These are phyloP conservation scores for Gymnogyps californianus DNA, from an alignment of 2,113 vertebrate genomes.

Conservation along the genomic window DNA sequence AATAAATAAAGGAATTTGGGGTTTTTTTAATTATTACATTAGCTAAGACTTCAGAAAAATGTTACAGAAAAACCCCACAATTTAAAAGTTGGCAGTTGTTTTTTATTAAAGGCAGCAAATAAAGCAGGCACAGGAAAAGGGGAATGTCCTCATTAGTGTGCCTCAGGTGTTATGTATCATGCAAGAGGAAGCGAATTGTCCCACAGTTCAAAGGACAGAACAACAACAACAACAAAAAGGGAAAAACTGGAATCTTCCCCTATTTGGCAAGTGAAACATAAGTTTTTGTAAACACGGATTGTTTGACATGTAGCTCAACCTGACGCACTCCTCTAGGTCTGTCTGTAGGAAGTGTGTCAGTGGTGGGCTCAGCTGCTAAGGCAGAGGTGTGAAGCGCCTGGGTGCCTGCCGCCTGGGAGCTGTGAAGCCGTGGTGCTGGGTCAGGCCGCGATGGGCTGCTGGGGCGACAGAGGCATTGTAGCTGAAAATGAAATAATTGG, in stretches of 20 bases:
- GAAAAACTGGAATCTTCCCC: neutral
- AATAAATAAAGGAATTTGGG: neutral
- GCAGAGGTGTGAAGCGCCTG: neutral
- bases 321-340: neutral
- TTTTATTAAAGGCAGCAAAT: slow-evolving; percentile 45
- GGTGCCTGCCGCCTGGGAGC: neutral
- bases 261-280: neutral
- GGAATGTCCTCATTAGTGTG: neutral
- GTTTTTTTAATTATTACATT: neutral
- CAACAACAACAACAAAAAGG: neutral
- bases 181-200: neutral
- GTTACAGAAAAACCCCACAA: accelerated
- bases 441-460: neutral
- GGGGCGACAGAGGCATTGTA: neutral
- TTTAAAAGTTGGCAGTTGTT: neutral
- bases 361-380: neutral
- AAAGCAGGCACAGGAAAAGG: slow-evolving; percentile 47
- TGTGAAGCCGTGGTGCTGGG: neutral
- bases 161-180: neutral
- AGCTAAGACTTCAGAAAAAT: neutral
- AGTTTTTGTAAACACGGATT: neutral
- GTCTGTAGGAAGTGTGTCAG: neutral
- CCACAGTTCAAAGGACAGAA: neutral
- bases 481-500: slow-evolving; percentile 60
- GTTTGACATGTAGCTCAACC: neutral